Evolutionary conservation across 2,888 invertebrate species (phyloP).

Genomic region (Pachycephus smyrnensis): DNA sequence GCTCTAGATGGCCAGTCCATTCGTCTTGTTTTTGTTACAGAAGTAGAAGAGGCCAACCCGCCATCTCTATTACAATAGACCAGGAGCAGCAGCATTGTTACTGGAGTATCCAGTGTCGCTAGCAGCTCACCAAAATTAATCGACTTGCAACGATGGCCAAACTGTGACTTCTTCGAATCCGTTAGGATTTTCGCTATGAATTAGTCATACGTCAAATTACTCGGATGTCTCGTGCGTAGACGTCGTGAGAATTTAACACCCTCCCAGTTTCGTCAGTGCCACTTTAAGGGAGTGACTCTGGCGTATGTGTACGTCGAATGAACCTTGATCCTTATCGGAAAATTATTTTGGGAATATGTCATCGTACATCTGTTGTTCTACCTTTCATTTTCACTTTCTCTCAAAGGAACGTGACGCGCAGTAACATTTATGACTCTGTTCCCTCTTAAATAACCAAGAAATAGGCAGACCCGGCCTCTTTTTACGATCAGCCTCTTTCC

Average conservation of each 20-base stretch:
- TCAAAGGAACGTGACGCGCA: constrained; percentile 8
- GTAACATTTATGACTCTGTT: constrained; percentile 20
- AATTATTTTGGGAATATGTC: not conserved
- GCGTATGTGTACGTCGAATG: not conserved
- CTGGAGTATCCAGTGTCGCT: constrained; percentile 46
- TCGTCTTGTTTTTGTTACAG: constrained; percentile 56
- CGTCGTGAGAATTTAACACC: not conserved
- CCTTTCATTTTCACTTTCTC: constrained; percentile 15
- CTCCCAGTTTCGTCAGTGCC: not conserved
- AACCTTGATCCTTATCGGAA: not conserved
- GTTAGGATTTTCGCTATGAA: not conserved
- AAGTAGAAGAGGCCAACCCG: constrained; percentile 34
- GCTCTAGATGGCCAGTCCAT: constrained; percentile 56
- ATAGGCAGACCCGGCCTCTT: constrained; percentile 20
- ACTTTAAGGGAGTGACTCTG: not conserved
- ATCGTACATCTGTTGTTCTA: not conserved
- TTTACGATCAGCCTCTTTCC: constrained; percentile 20
- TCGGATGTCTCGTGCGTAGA: not conserved
- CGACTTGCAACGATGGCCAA: constrained; percentile 42
- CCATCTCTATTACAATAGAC: constrained; percentile 44
- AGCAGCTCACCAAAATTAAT: constrained; percentile 52
- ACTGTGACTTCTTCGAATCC: constrained; percentile 36
- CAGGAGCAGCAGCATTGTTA: constrained; percentile 45
- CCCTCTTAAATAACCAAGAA: constrained; percentile 22
- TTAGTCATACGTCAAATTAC: not conserved